Percentiles rank a stretch among this genome's conserved stretches.
phyloP scores from a whole-genome alignment of 2,113 vertebrate genomes.

The Connochaetes taurinus region DNA sequence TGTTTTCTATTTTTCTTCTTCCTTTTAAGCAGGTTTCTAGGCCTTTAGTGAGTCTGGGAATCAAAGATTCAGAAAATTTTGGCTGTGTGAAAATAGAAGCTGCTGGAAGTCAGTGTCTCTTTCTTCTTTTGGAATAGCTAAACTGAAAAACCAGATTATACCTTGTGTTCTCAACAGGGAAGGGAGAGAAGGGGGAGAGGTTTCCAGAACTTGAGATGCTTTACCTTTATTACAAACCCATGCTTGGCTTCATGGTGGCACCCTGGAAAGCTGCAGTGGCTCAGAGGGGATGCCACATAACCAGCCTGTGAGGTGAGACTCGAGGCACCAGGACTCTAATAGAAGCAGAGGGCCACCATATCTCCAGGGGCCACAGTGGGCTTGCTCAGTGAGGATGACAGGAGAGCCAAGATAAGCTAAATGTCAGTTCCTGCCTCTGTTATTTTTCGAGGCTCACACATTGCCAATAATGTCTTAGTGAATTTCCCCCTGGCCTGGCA shows the following conservation, averaged over 20 bases:
- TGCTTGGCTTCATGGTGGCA: background rate
- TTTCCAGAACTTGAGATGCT: background rate
- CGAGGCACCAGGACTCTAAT: background rate
- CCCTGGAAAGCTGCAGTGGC: background rate
- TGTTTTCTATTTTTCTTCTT: background rate
- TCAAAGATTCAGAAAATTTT: background rate
- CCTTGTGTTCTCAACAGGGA: background rate
- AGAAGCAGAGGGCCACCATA: background rate
- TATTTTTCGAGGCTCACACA: background rate
- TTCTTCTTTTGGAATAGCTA: constrained; percentile 4
- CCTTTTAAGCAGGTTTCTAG: background rate
- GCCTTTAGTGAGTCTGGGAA: background rate
- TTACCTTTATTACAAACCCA: background rate
- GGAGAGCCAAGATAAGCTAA: fast-evolving
- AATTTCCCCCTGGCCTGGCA: background rate
- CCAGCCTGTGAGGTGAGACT: background rate
- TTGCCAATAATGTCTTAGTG: background rate
- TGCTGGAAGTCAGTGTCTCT: background rate
- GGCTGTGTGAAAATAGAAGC: background rate
- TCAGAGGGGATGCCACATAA: background rate
- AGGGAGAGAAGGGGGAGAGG: background rate
- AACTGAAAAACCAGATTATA: background rate
- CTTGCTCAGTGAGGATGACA: background rate
- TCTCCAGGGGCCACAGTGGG: background rate
- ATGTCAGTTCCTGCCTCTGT: background rate